Evolutionary conservation across 1,140 invertebrate genomes (phyloP), one percentile per base, ranked within the genome.

Genomic region (Akabosia matsudoensis): DNA sequence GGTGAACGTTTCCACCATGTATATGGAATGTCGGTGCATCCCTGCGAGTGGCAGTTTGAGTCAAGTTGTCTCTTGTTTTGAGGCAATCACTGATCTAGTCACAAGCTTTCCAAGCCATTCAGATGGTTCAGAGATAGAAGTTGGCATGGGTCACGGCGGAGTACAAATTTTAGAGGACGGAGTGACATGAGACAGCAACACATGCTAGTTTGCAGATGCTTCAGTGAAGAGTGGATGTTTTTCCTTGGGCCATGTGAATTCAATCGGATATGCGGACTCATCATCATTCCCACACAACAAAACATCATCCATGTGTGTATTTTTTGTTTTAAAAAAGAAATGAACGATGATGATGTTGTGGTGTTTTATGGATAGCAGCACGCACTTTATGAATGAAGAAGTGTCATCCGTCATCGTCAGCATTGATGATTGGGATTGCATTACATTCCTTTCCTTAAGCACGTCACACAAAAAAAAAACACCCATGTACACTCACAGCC

Each of bases 311-410:
- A 18, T 45, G 37, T 45, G 18, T 10, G 18, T 10, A 45, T 10
- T 10, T 7, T 45, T 45, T 45, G 37, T 45, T 56, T 56, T 56
- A 56, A 56, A 56, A 13, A 4, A 10, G n/a, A 56, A 22, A 56
- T 56, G 7, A 24, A 56, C 37, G 37, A 45, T 18, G 54, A 56
- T 56, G 54, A 56, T 56, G n/a, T 56, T 56, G 7, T 7, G 7
- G 37, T 45, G 37, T 45, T 45, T 10, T 45, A 18, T 10, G 37
- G 18, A 18, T 45, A 45, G 37, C 18, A 7, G 37, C 18, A 56
- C 22, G 54, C 54, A 22, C 54, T 56, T 56, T 56, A 56, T 45
- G 37, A 45, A 45, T 45, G 37, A 56, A n/a, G n/a, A n/a, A 56
- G 13, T 56, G 54, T 56, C 54, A 56, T 16, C 54, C 54, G 54